Evolutionary conservation across 2,797 vertebrate species (phyloP).

Genomic region (Buceros bicornis): DNA sequence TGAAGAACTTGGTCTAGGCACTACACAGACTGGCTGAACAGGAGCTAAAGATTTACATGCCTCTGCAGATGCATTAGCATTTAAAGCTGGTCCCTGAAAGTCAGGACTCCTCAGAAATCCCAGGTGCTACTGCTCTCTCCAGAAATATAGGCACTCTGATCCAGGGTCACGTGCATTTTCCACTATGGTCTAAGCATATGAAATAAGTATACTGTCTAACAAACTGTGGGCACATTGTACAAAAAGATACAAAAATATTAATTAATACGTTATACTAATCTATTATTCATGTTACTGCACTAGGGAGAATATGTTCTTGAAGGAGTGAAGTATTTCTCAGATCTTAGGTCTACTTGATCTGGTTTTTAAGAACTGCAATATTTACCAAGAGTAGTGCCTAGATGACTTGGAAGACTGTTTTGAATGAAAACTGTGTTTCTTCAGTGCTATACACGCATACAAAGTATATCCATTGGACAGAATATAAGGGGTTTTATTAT

Average conservation of each 20-base stretch:
- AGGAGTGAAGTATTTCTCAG: conserved; percentile 18
- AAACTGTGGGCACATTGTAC: neutral
- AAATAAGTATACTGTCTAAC: neutral
- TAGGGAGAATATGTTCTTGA: neutral
- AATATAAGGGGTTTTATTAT: neutral
- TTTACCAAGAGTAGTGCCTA: neutral
- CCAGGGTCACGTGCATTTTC: neutral
- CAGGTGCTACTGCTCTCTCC: neutral
- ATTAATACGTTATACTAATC: conserved; percentile 32
- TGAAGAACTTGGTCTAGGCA: neutral
- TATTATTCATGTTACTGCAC: conserved; percentile 51
- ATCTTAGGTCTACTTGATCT: conserved; percentile 6
- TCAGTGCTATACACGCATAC: neutral
- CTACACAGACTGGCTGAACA: neutral
- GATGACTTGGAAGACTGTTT: neutral
- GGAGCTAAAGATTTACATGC: neutral
- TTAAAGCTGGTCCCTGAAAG: neutral
- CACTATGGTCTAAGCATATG: neutral
- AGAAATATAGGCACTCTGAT: neutral
- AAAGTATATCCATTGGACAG: neutral
- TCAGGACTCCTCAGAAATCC: neutral
- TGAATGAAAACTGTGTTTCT: neutral
- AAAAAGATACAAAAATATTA: conserved; percentile 24
- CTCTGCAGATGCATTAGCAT: neutral
- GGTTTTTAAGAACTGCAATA: neutral